Conservation (phyloP, 2,888 invertebrate genomes). For the Autographa pulchrina region DNA sequence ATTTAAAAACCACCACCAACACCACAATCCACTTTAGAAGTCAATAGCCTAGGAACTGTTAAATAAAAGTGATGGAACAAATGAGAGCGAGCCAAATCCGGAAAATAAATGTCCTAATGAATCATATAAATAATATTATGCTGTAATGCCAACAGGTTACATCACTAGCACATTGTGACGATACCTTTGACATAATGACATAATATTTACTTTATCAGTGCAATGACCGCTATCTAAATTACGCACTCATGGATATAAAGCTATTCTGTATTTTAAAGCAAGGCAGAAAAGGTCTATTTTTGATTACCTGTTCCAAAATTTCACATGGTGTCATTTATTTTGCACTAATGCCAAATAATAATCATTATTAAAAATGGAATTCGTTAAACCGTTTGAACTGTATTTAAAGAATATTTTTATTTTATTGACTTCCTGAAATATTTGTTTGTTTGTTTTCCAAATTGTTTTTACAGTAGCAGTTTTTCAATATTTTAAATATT, state of each 20-base stretch:
- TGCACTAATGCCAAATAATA: not conserved
- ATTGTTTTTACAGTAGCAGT: too few species aligned
- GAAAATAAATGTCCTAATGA: slow-evolving; percentile 14
- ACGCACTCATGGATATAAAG: not conserved
- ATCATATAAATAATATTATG: slow-evolving; percentile 25
- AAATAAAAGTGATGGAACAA: too few species aligned
- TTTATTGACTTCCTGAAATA: not conserved
- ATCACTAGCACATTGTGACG: slow-evolving; percentile 12
- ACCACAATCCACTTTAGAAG: too few species aligned
- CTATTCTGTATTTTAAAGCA: not conserved
- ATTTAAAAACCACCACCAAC: too few species aligned
- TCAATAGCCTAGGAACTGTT: too few species aligned
- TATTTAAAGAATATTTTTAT: not conserved
- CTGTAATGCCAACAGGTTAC: slow-evolving; percentile 11
- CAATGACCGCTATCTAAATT: not conserved
- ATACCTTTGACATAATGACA: not conserved
- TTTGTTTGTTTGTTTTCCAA: not conserved
- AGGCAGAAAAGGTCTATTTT: not conserved
- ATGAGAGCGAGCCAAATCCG: not conserved
- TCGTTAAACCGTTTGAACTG: not conserved
- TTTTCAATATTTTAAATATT: too few species aligned
- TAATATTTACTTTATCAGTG: slow-evolving; percentile 6
- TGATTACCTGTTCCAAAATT: not conserved
- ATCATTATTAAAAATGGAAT: not conserved
- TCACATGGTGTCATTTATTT: not conserved